A percentile compares a stretch with the other conserved stretches of the same genome.
These are phyloP conservation scores for Alouatta palliata DNA, from an alignment of 2,113 vertebrate genomes.

Conservation along the genomic window DNA sequence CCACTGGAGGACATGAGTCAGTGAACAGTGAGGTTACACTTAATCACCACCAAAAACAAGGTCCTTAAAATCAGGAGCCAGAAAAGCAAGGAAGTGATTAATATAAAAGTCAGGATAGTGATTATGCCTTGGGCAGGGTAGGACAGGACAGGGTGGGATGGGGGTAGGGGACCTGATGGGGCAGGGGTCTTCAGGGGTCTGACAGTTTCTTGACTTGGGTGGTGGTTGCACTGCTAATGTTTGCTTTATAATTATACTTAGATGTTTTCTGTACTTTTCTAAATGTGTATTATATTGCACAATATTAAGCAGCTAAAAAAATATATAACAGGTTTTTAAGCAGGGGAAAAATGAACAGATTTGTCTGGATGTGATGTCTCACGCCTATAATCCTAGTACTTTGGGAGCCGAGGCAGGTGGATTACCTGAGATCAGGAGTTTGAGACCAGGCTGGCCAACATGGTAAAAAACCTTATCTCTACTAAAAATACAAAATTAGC, in stretches of 20 bases:
- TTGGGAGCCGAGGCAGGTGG: too few relatives aligned
- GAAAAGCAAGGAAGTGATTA: constrained; percentile 67
- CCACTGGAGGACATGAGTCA: constrained; percentile 79
- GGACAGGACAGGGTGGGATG: not conserved
- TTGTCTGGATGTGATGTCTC: not conserved
- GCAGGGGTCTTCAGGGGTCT: not conserved
- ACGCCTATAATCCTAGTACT: not conserved
- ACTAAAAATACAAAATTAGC: not conserved
- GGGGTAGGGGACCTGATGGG: not conserved
- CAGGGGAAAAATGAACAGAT: not conserved
- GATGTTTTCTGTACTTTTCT: constrained; percentile 11
- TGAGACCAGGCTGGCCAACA: too few relatives aligned
- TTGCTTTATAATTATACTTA: not conserved
- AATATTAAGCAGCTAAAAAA: not conserved
- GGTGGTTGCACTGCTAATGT: not conserved
- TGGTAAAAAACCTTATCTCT: not conserved
- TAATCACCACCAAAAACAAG: constrained; percentile 70
- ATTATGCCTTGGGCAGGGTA: not conserved
- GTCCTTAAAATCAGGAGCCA: constrained; percentile 51
- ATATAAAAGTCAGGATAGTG: constrained; percentile 43
- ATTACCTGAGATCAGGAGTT: too few relatives aligned
- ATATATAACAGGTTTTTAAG: constrained; percentile 6
- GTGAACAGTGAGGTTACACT: constrained; percentile 71
- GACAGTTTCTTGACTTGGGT: not conserved
- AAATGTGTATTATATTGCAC: not conserved